phyloP scores from a whole-genome alignment of 2,888 invertebrate genomes.

The Boloria euphrosyne region DNA sequence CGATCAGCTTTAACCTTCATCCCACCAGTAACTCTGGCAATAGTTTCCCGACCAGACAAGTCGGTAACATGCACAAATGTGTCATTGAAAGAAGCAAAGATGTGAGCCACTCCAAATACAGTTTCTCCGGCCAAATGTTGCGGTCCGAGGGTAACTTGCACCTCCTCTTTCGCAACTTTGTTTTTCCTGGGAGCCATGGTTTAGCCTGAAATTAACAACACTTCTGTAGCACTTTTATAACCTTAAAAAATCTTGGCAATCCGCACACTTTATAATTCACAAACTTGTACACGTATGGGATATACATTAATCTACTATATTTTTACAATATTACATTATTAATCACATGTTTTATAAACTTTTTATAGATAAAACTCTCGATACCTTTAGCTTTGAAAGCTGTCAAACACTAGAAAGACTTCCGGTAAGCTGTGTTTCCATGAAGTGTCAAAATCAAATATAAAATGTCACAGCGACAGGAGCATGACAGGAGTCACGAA shows the following conservation, averaged over 20 bases:
- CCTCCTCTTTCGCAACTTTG: conserved; percentile 98
- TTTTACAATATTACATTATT: conserved; percentile 51
- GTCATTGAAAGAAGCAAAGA: conserved; percentile 99
- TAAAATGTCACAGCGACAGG: neutral
- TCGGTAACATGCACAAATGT: conserved; percentile 99
- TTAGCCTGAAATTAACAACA: conserved; percentile 77
- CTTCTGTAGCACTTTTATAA: conserved; percentile 68
- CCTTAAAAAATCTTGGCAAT: conserved; percentile 70
- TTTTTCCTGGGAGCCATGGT: conserved; percentile 98
- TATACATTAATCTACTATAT: conserved; percentile 36
- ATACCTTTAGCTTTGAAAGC: conserved; percentile 78
- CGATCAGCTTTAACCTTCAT: conserved; percentile 99
- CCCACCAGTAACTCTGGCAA: conserved; percentile 97
- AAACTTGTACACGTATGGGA: conserved; percentile 36
- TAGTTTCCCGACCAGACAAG: conserved; percentile 97
- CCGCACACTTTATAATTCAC: conserved; percentile 48
- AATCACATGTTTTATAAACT: conserved; percentile 46
- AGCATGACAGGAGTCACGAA: neutral
- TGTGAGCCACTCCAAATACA: conserved; percentile 99
- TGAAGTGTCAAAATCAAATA: conserved; percentile 6
- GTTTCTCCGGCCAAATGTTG: conserved; percentile 98
- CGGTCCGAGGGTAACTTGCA: conserved; percentile 96
- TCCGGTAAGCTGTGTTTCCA: conserved; percentile 24
- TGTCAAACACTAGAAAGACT: conserved; percentile 78
- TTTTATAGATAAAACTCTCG: conserved; percentile 51